Evolutionary conservation across 2,113 vertebrate species (phyloP).

Genomic region (Calcarius ornatus): DNA sequence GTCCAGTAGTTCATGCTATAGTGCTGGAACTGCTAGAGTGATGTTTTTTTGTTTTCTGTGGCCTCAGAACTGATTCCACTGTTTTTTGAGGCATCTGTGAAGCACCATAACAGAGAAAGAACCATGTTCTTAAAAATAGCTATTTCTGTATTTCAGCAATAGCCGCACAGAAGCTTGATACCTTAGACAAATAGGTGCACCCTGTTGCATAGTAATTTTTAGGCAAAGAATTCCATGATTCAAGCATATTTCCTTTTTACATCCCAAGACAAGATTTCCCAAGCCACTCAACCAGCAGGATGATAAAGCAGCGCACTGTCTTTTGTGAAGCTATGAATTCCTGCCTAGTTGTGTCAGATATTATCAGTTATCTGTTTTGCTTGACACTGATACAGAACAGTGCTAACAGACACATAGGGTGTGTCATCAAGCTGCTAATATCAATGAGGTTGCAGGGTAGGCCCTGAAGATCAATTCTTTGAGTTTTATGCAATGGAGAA

Average conservation of each 20-base stretch:
- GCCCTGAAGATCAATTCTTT: not conserved
- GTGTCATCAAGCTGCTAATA: conserved; percentile 24
- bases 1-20: not conserved
- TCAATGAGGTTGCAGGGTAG: not conserved
- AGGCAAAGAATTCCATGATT: not conserved
- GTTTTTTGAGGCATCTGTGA: not conserved
- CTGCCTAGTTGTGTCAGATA: conserved; percentile 3
- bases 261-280: not conserved
- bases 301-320: not conserved
- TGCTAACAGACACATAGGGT: not conserved
- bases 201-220: not conserved
- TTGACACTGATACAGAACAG: not conserved
- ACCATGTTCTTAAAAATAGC: not conserved
- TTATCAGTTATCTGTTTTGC: not conserved
- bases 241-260: not conserved
- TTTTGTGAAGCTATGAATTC: conserved; percentile 12
- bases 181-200: not conserved
- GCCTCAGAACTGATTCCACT: not conserved
- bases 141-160: not conserved
- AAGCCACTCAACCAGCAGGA: not conserved
- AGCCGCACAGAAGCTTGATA: not conserved
- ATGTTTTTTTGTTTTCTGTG: not conserved
- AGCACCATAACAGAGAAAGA: not conserved
- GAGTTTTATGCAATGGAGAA: not conserved
- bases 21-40: not conserved